Evolutionary conservation across 2,888 invertebrate genomes (phyloP).

Genomic region (Saturnia japonica): DNA sequence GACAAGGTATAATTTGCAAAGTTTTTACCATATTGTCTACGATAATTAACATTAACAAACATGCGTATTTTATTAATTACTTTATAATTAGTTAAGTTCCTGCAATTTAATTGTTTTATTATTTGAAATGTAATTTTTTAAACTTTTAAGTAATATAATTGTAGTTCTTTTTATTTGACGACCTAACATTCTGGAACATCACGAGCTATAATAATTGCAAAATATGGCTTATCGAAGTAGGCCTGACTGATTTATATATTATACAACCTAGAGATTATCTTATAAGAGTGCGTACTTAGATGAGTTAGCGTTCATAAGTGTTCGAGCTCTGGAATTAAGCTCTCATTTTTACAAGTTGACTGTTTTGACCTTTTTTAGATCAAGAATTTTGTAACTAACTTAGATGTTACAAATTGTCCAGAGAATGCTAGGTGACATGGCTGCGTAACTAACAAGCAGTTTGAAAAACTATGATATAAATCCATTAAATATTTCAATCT

Average conservation of each 20-base stretch:
- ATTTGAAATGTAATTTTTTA: neutral
- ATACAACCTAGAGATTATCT: no score
- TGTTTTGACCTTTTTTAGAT: neutral
- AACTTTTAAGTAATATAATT: neutral
- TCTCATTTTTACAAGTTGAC: no score
- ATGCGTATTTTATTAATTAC: neutral
- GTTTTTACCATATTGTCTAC: neutral
- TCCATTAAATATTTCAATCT: no score
- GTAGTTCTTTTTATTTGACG: neutral
- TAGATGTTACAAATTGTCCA: neutral
- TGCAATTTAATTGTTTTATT: neutral
- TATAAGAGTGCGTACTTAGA: no score
- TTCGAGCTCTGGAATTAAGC: no score
- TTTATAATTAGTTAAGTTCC: neutral
- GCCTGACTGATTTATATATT: neutral
- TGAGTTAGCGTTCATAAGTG: no score
- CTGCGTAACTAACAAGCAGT: no score
- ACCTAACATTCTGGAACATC: neutral
- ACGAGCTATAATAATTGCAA: neutral
- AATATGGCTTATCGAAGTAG: neutral
- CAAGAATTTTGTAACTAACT: neutral
- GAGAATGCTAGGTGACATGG: neutral
- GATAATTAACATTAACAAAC: constrained; percentile 2
- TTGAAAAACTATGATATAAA: no score
- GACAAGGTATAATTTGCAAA: neutral